A percentile compares a stretch with the other conserved stretches of the same genome.
phyloP scores from a whole-genome alignment of 2,888 invertebrate genomes.

The Malthinus flaveolus region DNA sequence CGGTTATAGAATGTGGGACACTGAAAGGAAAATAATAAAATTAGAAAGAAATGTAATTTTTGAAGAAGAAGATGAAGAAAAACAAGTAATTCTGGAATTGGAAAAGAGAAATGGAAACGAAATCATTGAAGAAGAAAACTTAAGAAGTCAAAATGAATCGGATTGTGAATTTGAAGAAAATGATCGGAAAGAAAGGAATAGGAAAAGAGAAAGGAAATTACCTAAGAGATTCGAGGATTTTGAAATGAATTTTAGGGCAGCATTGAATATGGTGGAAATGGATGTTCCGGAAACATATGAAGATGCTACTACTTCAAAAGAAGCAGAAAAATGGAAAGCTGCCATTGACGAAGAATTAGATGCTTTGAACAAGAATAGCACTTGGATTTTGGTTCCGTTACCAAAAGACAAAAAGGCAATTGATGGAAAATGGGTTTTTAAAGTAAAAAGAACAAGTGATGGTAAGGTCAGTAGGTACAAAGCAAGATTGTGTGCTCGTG shows the following conservation, averaged over 20 bases:
- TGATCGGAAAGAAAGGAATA: too few relatives aligned
- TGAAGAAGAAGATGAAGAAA: too few relatives aligned
- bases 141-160: background rate
- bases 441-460: background rate
- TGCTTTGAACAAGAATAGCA: background rate
- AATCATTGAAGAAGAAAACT: background rate
- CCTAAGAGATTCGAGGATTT: too few relatives aligned
- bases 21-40: too few relatives aligned
- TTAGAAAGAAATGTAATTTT: too few relatives aligned
- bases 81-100: too few relatives aligned
- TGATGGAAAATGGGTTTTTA: background rate
- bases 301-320: too few relatives aligned
- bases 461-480: background rate
- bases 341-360: background rate
- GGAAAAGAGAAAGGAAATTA: background rate
- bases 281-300: too few relatives aligned
- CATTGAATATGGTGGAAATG: too few relatives aligned
- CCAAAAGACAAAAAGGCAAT: background rate
- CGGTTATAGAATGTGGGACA: background rate
- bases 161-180: too few relatives aligned
- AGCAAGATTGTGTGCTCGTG: background rate
- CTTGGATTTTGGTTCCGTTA: background rate
- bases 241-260: too few relatives aligned
- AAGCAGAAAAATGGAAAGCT: background rate
- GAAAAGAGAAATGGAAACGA: too few relatives aligned